A percentile compares a stretch with the other conserved stretches of the same genome.
Evolutionary conservation across 2,113 vertebrate genomes (phyloP).

Genomic region (Oplegnathus fasciatus): DNA sequence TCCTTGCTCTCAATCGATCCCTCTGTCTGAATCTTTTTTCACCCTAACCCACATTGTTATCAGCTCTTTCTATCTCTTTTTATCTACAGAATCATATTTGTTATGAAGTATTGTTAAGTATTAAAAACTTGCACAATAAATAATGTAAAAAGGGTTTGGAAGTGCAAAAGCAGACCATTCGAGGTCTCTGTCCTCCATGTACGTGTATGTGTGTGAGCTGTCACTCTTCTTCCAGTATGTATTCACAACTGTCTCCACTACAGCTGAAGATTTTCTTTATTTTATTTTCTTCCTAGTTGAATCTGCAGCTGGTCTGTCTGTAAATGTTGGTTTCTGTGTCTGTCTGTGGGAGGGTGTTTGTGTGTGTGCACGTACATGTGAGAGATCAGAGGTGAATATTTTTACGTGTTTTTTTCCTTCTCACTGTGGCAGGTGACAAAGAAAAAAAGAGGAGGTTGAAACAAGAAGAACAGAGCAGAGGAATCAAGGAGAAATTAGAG

Average conservation of each 20-base stretch:
- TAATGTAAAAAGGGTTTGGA: slow-evolving; percentile 1
- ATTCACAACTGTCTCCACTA: slow-evolving; percentile 8
- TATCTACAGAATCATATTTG: slow-evolving; percentile 10
- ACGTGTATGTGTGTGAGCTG: background rate
- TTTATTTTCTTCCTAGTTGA: background rate
- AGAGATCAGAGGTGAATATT: slow-evolving; percentile 5
- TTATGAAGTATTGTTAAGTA: background rate
- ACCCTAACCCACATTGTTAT: slow-evolving; percentile 12
- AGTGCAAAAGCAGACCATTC: slow-evolving; percentile 24
- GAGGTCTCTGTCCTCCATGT: slow-evolving; percentile 7
- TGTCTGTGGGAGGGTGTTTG: background rate
- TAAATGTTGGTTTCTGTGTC: background rate
- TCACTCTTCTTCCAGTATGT: slow-evolving; percentile 7
- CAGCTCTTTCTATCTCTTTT: background rate
- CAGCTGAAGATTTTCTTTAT: background rate
- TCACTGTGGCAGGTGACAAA: slow-evolving; percentile 23
- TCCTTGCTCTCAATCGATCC: slow-evolving; percentile 14
- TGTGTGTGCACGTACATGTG: background rate
- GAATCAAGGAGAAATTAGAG: slow-evolving; percentile 59
- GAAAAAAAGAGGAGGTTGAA: slow-evolving; percentile 24
- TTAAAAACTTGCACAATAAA: slow-evolving; percentile 19
- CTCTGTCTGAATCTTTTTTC: background rate
- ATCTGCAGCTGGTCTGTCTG: slow-evolving; percentile 30
- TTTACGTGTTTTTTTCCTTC: slow-evolving; percentile 30
- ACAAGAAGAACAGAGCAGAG: slow-evolving; percentile 37